A percentile compares a stretch with the other conserved stretches of the same genome.
These are phyloP conservation scores for Eretmochelys imbricata DNA, from an alignment of 2,113 vertebrate species.

Conservation along the genomic window DNA sequence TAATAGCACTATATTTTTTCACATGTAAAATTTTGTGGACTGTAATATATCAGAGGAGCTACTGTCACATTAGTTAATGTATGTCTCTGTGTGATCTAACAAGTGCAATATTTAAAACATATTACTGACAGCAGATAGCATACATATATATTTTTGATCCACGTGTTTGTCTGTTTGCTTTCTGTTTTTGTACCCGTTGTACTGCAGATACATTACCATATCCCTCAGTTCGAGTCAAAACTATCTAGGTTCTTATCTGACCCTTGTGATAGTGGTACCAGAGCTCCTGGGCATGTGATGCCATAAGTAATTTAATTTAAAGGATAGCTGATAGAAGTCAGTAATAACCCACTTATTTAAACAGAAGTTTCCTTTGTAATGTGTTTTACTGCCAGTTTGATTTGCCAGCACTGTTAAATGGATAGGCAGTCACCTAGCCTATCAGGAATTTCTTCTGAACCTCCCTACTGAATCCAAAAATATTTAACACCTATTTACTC, in stretches of 20 bases:
- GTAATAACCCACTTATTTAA: background rate
- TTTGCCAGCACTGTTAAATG: background rate
- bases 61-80: background rate
- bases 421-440: background rate
- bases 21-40: background rate
- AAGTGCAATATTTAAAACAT: background rate
- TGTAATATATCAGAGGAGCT: background rate
- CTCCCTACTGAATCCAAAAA: constrained; percentile 43
- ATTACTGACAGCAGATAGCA: background rate
- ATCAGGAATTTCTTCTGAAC: constrained; percentile 42
- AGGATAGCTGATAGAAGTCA: background rate
- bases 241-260: fast-evolving
- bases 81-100: background rate
- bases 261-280: background rate
- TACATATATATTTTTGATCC: background rate
- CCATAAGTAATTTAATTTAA: background rate
- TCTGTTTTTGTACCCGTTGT: background rate
- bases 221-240: background rate
- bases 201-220: background rate
- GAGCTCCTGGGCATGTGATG: background rate
- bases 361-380: constrained; percentile 9
- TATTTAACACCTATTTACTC: constrained; percentile 15
- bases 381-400: background rate
- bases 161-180: background rate
- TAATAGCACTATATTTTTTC: background rate